Base-by-base conservation (phyloP, 37 sponge, comb jelly and placozoan species). In the Ephydatia muelleri region DNA sequence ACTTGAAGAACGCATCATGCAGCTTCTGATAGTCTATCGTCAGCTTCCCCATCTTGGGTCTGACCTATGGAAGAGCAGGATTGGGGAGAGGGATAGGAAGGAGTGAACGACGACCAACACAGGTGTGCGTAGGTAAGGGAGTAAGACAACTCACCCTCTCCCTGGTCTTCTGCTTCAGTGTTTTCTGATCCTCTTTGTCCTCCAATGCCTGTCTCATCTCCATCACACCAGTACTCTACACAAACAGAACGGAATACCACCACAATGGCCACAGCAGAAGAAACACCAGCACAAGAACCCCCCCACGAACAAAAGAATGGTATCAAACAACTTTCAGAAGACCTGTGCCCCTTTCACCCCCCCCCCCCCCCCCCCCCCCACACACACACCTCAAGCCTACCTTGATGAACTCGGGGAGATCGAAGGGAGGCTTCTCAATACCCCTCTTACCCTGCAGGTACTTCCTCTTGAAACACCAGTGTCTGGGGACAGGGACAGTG, bases 391-490 rank as follows among this genome's bases (percentile, higher is more conserved):
- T 67, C 70, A 31, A 30, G 65, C 3, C 79, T 65, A 92, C 95
- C 92, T 95, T 95, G 77, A 98, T 98, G 85, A 98, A 98, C 40
- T 92, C 95, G 4, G 98, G 98, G 12, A 98, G 89, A 31, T 92
- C 71, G 65, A 98, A 98, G 6, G 98, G 93, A 49, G 92, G 93
- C 70, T 98, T 98, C 85, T 94, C 98, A 73, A 98, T 93, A 25
- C 98, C 98, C 82, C 98, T 87, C 83, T 98, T 98, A 16, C 98
- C 98, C 79, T 97, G 97, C 9, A 98, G 87, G 75, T 98, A 98
- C 78, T 98, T 98, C 47, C 98, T 81, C 89, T 98, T 98, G 90
- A 95, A 95, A 77, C 98, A 98, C 98, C 98, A 98, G 83, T 98
- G 98, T 8, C 98, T 79, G 27, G 98, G 98, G 9, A 98, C 96